phyloP scores from a whole-genome alignment of 2,888 invertebrate genomes.

The Anagyrus pseudococci region DNA sequence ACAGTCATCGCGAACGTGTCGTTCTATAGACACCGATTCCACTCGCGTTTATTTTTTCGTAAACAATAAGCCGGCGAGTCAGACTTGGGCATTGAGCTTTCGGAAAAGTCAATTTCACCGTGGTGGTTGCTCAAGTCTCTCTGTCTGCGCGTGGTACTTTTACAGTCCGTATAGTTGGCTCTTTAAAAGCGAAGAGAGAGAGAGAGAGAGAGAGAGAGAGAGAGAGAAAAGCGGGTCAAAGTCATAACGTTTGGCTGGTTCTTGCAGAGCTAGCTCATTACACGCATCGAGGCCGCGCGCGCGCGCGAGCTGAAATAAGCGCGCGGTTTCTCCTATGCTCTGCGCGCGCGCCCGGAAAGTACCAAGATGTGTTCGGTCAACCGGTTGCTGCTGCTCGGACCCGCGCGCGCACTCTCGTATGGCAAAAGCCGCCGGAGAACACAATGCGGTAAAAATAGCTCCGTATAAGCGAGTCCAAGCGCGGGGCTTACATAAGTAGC shows the following conservation, averaged over 20 bases:
- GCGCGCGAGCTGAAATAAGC: no score
- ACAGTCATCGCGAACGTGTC: no score
- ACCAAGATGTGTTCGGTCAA: no score
- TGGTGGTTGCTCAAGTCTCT: neutral
- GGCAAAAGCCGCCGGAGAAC: neutral
- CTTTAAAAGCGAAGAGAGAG: neutral
- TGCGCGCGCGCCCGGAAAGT: no score
- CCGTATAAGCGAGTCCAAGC: neutral
- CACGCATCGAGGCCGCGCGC: neutral
- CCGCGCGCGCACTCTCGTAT: neutral
- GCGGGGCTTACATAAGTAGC: neutral
- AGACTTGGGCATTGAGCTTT: neutral
- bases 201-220: conserved; percentile 23
- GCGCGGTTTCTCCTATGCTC: neutral
- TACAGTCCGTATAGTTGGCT: neutral
- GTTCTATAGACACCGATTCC: no score
- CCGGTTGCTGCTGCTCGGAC: no score
- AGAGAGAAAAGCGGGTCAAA: conserved; percentile 16
- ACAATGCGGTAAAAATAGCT: neutral
- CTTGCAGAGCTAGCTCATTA: neutral
- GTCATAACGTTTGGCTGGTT: neutral
- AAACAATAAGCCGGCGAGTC: conserved; percentile 21
- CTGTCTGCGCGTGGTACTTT: neutral
- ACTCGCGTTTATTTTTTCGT: no score
- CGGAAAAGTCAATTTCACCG: neutral